phyloP scores from a whole-genome alignment of 2,797 vertebrate genomes.

The Alectoris magna region DNA sequence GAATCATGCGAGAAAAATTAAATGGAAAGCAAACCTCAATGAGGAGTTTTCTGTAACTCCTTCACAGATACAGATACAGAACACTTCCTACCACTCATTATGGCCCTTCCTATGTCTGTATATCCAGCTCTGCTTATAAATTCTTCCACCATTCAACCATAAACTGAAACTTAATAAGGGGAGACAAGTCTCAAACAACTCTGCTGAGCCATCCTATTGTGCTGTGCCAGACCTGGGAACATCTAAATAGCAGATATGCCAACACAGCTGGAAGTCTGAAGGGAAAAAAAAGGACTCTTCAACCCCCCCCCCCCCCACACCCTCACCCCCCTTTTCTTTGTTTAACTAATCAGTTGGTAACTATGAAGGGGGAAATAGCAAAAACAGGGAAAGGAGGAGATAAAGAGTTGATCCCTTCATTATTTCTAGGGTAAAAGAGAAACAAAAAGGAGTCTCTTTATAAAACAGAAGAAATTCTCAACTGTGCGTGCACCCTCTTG shows the following conservation, averaged over 20 bases:
- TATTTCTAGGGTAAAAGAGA: not conserved
- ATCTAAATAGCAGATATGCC: slow-evolving; percentile 48
- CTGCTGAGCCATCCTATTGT: slow-evolving; percentile 39
- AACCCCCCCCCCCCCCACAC: not conserved
- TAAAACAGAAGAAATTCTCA: slow-evolving; percentile 28
- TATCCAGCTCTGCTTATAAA: slow-evolving; percentile 20
- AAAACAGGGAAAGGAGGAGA: slow-evolving; percentile 13
- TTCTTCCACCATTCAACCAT: slow-evolving; percentile 32
- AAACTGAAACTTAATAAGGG: slow-evolving; percentile 43
- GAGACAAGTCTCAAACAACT: slow-evolving; percentile 35
- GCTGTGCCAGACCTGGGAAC: not conserved
- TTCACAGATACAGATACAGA: not conserved
- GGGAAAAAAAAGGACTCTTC: slow-evolving; percentile 10
- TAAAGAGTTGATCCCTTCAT: slow-evolving; percentile 46
- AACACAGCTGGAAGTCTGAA: slow-evolving; percentile 46
- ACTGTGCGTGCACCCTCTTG: not conserved
- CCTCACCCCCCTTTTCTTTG: not conserved
- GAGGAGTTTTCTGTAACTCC: slow-evolving; percentile 1
- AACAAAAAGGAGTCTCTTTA: not conserved
- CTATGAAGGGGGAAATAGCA: not conserved
- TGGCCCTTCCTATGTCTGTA: not conserved
- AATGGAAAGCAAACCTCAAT: not conserved
- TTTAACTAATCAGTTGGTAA: slow-evolving; percentile 16
- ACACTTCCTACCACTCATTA: not conserved
- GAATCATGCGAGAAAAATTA: not conserved